These are phyloP conservation scores for Melanotaenia trifasciata DNA, from an alignment of 2,797 vertebrate genomes.

Conservation along the genomic window DNA sequence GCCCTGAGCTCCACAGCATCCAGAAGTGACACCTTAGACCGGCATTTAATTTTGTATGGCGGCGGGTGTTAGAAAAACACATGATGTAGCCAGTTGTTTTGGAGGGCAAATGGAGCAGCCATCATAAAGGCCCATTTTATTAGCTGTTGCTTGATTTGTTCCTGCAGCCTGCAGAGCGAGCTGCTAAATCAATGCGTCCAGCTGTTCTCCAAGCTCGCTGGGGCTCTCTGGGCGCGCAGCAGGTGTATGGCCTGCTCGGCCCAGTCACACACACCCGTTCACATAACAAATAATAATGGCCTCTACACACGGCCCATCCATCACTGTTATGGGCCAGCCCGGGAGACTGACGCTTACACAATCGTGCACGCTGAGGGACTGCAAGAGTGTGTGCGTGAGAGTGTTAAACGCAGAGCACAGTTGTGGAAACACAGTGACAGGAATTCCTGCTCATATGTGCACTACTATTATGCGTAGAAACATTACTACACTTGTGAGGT, in stretches of 20 bases:
- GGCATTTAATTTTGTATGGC: conserved; percentile 91
- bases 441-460: conserved; percentile 44
- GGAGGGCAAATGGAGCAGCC: conserved; percentile 77
- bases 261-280: conserved; percentile 89
- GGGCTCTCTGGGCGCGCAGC: conserved; percentile 90
- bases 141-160: conserved; percentile 98
- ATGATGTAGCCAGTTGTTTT: conserved; percentile 98
- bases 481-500: conserved; percentile 26
- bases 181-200: conserved; percentile 96
- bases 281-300: conserved; percentile 96
- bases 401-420: conserved; percentile 42
- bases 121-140: conserved; percentile 95
- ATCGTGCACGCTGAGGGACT: conserved; percentile 50
- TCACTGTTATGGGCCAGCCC: conserved; percentile 92
- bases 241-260: conserved; percentile 92
- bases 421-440: conserved; percentile 58
- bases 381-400: conserved; percentile 22
- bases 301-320: conserved; percentile 94
- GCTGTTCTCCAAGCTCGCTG: conserved; percentile 88
- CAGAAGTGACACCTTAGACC: conserved; percentile 93
- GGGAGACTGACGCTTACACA: conserved; percentile 80
- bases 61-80: conserved; percentile 93
- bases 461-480: conserved; percentile 12
- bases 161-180: conserved; percentile 92
- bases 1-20: conserved; percentile 76